phyloP scores from a whole-genome alignment of 2,797 vertebrate species.

The Austrolebias charrua region DNA sequence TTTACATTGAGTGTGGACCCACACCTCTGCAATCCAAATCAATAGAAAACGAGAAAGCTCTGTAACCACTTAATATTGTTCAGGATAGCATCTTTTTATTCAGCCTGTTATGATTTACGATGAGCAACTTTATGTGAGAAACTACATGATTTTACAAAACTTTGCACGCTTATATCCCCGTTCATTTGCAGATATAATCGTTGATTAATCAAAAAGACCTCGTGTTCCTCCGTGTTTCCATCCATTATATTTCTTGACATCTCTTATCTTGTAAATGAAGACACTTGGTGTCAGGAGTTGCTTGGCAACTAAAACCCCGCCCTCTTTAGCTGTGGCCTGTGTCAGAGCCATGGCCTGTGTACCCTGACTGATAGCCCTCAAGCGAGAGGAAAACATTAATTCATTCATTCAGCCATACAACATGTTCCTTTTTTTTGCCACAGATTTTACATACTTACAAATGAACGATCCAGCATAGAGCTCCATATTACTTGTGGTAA shows the following conservation, averaged over 20 bases:
- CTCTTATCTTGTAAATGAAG: slow-evolving; percentile 12
- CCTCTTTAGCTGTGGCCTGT: slow-evolving; percentile 46
- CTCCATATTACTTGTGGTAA: slow-evolving; percentile 29
- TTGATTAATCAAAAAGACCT: not conserved
- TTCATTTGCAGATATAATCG: slow-evolving; percentile 1
- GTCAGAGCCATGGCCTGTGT: slow-evolving; percentile 48
- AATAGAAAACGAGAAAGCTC: too few relatives aligned
- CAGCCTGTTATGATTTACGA: too few relatives aligned
- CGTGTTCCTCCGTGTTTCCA: not conserved
- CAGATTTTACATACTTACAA: slow-evolving; percentile 38
- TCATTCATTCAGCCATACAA: slow-evolving; percentile 42
- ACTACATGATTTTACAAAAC: too few relatives aligned
- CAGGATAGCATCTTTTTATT: too few relatives aligned
- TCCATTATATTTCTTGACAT: slow-evolving; percentile 5
- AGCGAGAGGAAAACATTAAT: slow-evolving; percentile 52
- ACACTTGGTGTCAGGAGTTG: slow-evolving; percentile 48
- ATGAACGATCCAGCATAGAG: slow-evolving; percentile 21
- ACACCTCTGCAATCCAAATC: too few relatives aligned
- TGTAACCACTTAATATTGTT: too few relatives aligned
- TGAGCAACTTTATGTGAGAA: too few relatives aligned
- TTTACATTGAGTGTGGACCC: too few relatives aligned
- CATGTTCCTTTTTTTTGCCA: slow-evolving; percentile 5
- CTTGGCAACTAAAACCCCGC: slow-evolving; percentile 61
- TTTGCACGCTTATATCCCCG: not conserved
- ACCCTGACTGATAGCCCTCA: slow-evolving; percentile 59